A percentile compares a stretch with the other conserved stretches of the same genome.
phyloP scores from a whole-genome alignment of 2,888 invertebrate species.

The Apamea anceps region DNA sequence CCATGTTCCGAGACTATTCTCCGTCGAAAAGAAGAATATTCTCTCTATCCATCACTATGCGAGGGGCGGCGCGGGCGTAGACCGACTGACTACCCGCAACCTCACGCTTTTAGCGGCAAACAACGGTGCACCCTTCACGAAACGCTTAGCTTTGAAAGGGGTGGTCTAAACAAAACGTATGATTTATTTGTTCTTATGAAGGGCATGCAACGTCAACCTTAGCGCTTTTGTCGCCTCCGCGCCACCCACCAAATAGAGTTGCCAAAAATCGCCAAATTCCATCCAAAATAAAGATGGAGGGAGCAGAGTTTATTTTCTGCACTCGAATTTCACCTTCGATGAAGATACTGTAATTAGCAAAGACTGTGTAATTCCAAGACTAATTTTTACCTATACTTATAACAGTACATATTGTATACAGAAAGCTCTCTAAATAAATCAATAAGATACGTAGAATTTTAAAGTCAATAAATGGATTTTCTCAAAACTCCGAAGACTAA shows the following conservation, averaged over 20 bases:
- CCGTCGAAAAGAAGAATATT: not conserved
- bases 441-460: not conserved
- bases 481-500: constrained; percentile 23
- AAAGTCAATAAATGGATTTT: constrained; percentile 5
- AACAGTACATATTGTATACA: not conserved
- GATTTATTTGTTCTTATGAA: constrained; percentile 2
- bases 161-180: constrained; percentile 9
- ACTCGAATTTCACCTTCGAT: not conserved
- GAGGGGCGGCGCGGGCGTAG: not conserved
- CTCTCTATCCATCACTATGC: not conserved
- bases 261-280: not conserved
- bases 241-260: not conserved
- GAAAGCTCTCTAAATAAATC: not conserved
- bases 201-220: not conserved
- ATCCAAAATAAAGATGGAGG: not conserved
- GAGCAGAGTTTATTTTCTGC: not conserved
- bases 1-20: not conserved
- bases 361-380: not conserved
- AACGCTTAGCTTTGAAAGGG: constrained; percentile 3
- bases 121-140: constrained; percentile 6
- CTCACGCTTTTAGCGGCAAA: constrained; percentile 6
- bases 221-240: not conserved
- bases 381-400: not conserved
- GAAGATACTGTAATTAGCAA: not conserved
- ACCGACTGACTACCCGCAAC: not conserved